Percentiles rank a stretch among this genome's conserved stretches.
Conservation (phyloP, 1,140 invertebrate species). For the Sitobion miscanthi region DNA sequence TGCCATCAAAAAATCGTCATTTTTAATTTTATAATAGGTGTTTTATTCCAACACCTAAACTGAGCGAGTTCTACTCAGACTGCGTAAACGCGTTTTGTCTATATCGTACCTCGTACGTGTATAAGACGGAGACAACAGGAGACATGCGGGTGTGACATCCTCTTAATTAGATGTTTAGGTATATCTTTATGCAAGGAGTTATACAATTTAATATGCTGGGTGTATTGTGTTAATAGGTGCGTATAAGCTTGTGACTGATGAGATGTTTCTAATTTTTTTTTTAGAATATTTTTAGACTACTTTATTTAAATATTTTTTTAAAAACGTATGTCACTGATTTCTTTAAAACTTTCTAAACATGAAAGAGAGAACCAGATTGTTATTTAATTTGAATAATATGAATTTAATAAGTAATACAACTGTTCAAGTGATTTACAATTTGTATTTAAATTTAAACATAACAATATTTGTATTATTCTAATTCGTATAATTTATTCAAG, state of each 20-base stretch:
- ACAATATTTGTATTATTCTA: conserved; percentile 9
- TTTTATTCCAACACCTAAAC: too few relatives aligned
- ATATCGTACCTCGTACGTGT: too few relatives aligned
- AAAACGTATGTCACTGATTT: background rate
- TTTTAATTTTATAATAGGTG: too few relatives aligned
- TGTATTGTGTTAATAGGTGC: background rate
- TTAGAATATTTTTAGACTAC: background rate
- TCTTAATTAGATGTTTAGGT: too few relatives aligned
- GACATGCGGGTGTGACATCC: too few relatives aligned
- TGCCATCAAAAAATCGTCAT: too few relatives aligned
- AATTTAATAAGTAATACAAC: background rate
- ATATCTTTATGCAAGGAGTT: background rate
- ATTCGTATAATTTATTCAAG: background rate
- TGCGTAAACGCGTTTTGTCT: too few relatives aligned
- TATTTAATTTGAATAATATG: conserved; percentile 3
- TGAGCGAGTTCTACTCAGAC: too few relatives aligned
- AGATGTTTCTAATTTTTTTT: background rate
- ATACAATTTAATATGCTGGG: background rate
- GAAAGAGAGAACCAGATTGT: background rate
- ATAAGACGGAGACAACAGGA: too few relatives aligned
- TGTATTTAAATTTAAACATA: background rate
- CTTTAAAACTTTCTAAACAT: conserved; percentile 6
- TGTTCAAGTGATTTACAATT: background rate
- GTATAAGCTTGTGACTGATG: background rate
- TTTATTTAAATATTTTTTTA: conserved; percentile 15